These are phyloP conservation scores for Channa maculata DNA, from an alignment of 2,113 vertebrate species.

Conservation along the genomic window DNA sequence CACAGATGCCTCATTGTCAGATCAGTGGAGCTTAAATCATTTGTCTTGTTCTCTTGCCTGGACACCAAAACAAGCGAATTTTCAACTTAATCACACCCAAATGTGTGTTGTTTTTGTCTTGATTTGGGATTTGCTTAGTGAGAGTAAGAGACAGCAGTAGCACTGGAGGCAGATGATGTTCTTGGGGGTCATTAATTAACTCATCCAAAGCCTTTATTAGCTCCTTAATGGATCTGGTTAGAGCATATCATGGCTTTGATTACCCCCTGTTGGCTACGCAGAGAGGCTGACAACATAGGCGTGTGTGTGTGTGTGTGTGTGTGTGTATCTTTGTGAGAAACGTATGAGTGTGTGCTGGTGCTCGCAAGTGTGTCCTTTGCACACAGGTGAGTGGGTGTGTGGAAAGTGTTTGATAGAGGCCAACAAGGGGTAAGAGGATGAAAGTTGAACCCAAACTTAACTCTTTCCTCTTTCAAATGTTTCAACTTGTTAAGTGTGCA, in stretches of 20 bases:
- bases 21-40: constrained; percentile 33
- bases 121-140: constrained; percentile 46
- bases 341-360: not conserved
- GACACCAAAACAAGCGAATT: constrained; percentile 15
- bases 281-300: constrained; percentile 47
- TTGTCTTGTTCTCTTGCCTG: constrained; percentile 17
- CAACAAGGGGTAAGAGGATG: not conserved
- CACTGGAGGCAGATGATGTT: constrained; percentile 76
- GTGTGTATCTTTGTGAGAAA: constrained; percentile 11
- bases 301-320: constrained; percentile 11
- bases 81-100: constrained; percentile 36
- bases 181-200: constrained; percentile 82
- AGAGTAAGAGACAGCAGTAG: constrained; percentile 46
- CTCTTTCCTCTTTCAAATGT: not conserved
- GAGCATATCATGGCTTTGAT: constrained; percentile 77
- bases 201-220: constrained; percentile 79
- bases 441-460: constrained; percentile 8
- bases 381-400: not conserved
- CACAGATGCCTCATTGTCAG: constrained; percentile 20
- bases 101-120: constrained; percentile 61
- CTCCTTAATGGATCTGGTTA: constrained; percentile 82
- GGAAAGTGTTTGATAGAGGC: constrained; percentile 14
- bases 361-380: not conserved
- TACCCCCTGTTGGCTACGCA: constrained; percentile 71
- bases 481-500: not conserved